A percentile compares a stretch with the other conserved stretches of the same genome.
phyloP scores from a whole-genome alignment of 2,888 invertebrate genomes.

The Eueremaeus valkanovi region DNA sequence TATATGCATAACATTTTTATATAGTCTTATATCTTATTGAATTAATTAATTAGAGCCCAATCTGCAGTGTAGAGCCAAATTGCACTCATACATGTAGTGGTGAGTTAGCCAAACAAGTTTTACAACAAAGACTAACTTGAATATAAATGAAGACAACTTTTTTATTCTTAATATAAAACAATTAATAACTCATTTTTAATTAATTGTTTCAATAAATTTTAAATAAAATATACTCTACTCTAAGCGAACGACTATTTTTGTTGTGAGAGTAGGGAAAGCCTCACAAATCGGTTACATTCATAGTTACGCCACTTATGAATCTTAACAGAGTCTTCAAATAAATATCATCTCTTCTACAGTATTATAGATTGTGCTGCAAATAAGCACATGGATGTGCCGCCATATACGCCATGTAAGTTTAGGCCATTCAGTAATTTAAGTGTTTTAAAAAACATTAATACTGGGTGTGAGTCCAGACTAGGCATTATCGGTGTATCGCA shows the following conservation, averaged over 20 bases:
- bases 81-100: no score
- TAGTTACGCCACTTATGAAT: conserved; percentile 26
- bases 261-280: background rate
- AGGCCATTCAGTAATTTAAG: conserved; percentile 1
- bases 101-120: background rate
- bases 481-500: background rate
- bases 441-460: conserved; percentile 31
- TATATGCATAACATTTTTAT: conserved; percentile 19
- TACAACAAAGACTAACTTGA: conserved; percentile 16
- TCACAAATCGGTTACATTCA: background rate
- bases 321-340: no score
- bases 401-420: background rate
- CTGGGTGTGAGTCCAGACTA: conserved; percentile 24
- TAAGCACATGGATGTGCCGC: background rate
- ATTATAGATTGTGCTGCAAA: no score
- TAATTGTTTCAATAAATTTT: conserved; percentile 27
- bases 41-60: conserved; percentile 18
- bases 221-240: conserved; percentile 7
- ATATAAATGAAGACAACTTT: conserved; percentile 13
- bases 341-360: no score
- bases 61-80: background rate
- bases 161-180: background rate
- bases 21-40: background rate
- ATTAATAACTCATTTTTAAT: conserved; percentile 29
- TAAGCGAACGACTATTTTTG: background rate